Evolutionary conservation across 2,888 invertebrate genomes (phyloP), one percentile per base, ranked within the genome.

Genomic region (Exephanes ischioxanthus): DNA sequence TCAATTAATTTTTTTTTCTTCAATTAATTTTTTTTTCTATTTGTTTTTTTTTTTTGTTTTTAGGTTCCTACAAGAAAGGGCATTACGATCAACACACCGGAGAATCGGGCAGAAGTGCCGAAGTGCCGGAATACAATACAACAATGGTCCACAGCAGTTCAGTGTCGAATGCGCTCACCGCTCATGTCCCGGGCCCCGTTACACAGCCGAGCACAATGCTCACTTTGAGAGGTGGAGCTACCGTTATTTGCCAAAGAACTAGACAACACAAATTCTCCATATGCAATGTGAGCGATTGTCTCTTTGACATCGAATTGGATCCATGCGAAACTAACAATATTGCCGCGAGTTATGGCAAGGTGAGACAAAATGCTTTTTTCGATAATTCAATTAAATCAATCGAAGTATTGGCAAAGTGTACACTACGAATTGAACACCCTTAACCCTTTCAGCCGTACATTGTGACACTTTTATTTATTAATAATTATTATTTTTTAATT

Each of bases 311-410:
- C 63, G 95, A 96, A 0, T 95, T 95, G 73, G 98, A 98, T 93
- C 98, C 98, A 0, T 96, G 97, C 90, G 98, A 98, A 93, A 96
- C 96, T 76, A 96, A 96, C 89, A 97, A 98, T 90, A 91, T 95
- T 33, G 94, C 94, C 5, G 91, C 90, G 51, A 90, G 92, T 22
- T 93, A 94, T 89, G 90, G 91, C 3, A 89, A 88, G 78, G 94
- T 93, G 73, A 89, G 85, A 86, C 53, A 37, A n/a, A 9, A 19
- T 48, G 0, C 3, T 16, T 5, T 45, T 45, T 45, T 14, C 3
- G 0, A 14, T 45, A 16, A 4, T 45, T 16, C 16, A 16, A 45
- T 45, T 14, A 16, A 11, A 45, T 45, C 45, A 3, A 45, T 45
- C 16, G 14, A 45, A 45, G 45, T 45, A 16, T 16, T 11, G 45